Base-by-base conservation (phyloP, 1,140 invertebrate species). In the Gryllus bimaculatus region DNA sequence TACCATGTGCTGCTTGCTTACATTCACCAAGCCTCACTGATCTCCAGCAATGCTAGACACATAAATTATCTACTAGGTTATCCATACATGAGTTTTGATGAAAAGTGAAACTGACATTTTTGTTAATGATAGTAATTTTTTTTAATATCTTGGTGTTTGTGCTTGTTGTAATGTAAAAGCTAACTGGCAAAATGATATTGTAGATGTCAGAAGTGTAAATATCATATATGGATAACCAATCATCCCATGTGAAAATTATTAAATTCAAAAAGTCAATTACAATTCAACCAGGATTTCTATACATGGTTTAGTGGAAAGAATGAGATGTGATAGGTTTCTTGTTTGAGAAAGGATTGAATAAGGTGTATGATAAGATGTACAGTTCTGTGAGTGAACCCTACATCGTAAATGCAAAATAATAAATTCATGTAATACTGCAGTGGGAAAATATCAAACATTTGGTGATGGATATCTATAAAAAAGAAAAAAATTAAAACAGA, bases 301-400 rank as follows among this genome's bases (percentile, higher is more conserved):
- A 66, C 10, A 13, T 66, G 54, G 10, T 13, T 66, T 18, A 3
- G 10, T 66, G 54, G 54, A 66, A 66, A 66, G 54, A 66, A 66
- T 66, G 18, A 66, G 18, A 18, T 13, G 54, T 13, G 54, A 66
- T 66, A 66, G 18, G 18, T 39, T 39, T 39, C 26, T 39, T 39
- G 26, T 39, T 39, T 66, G 54, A 18, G 54, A 66, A 39, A 66
- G 54, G 10, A 39, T 39, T 39, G 8, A 26, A 39, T 20, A 21
- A 76, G 26, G 26, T 26, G 75, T 20, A 76, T 76, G 20, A 21
- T 78, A 47, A 21, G 20, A 20, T 48, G 77, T 78, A 20, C 21
- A 78, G 21, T 49, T 21, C n/a, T 78, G 77, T 54, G 20, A 20
- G 47, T 78, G 54, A 21, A 78, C 26, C 47, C 77, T 78, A 47